phyloP scores from a whole-genome alignment of 2,888 invertebrate species.

The Drosophila recens region DNA sequence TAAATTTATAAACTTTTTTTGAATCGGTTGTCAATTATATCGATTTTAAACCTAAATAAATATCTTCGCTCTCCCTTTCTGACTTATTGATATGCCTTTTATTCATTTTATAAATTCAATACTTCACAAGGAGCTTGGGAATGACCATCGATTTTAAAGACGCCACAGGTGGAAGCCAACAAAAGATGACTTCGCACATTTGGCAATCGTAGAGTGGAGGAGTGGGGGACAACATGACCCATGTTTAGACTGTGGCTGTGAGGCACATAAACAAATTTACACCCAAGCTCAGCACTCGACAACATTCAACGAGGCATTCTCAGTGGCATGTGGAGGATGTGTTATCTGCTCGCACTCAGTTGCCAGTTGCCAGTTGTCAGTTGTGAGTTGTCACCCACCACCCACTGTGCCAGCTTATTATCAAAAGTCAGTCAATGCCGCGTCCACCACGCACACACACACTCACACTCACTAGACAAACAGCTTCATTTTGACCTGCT shows the following conservation, averaged over 20 bases:
- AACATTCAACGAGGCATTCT: conserved; percentile 8
- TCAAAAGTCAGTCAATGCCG: conserved; percentile 75
- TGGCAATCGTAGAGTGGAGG: background rate
- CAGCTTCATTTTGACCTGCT: conserved; percentile 78
- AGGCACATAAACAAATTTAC: conserved; percentile 55
- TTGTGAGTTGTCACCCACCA: conserved; percentile 20
- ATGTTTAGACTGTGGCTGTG: background rate
- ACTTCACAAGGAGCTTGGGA: background rate
- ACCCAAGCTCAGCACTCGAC: conserved; percentile 20
- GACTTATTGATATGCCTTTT: background rate
- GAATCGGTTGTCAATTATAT: too few relatives aligned
- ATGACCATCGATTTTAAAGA: conserved; percentile 26
- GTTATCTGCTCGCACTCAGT: conserved; percentile 77
- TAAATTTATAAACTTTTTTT: too few relatives aligned
- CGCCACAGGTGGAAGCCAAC: conserved; percentile 57
- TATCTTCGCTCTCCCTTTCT: background rate
- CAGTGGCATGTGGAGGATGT: conserved; percentile 33
- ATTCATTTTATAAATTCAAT: background rate
- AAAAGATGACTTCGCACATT: conserved; percentile 21
- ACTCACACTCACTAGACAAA: conserved; percentile 14
- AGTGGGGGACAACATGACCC: background rate
- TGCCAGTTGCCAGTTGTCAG: conserved; percentile 30
- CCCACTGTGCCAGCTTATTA: conserved; percentile 58
- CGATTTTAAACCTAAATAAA: background rate
- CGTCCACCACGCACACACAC: conserved; percentile 31